Base-by-base conservation (phyloP, 1,140 invertebrate species). In the Harlomillsia oculata region DNA sequence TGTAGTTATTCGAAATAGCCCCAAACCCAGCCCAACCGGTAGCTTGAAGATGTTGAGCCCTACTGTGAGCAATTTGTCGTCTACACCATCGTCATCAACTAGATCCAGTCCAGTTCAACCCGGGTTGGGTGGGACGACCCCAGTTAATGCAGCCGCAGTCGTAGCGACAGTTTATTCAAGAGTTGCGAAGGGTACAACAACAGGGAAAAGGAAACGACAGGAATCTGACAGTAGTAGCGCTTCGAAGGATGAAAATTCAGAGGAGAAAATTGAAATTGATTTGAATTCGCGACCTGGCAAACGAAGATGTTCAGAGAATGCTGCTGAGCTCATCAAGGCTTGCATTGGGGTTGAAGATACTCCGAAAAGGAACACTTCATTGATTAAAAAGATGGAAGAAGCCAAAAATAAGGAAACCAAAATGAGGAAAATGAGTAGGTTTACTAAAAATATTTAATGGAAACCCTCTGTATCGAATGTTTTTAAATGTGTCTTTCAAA, bases 171-270 rank as follows among this genome's bases (percentile, higher is more conserved):
- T n/a, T n/a, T n/a, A n/a, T n/a, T 20, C 39, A 5, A 28, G 39
- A 29, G n/a, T n/a, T n/a, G 57, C 32, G n/a, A 53, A 54, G 20
- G 28, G 28, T 5, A 30, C 48, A 9, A 56, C 43, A 30, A 50
- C 43, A 4, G 62, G 70, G 5, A 87, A 87, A 66, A 74, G 85
- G 41, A 85, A 85, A 68, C 73, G 85, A 3, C 80, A 83, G 63
- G 84, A 86, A 67, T 85, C 83, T 0, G 85, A 86, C 60, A 83
- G 82, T 67, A 82, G 80, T n/a, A 66, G 50, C 48, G 66, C 66
- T 0, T 69, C 68, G 0, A 66, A 61, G 25, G 63, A 65, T 23
- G 66, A 67, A 14, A 69, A 68, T 40, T 41, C 50, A 11, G 59
- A 63, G 26, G 65, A 67, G 13, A 53, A 53, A 44, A 29, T 52